Conservation (phyloP, 2,113 vertebrate genomes). For the Rana temporaria region DNA sequence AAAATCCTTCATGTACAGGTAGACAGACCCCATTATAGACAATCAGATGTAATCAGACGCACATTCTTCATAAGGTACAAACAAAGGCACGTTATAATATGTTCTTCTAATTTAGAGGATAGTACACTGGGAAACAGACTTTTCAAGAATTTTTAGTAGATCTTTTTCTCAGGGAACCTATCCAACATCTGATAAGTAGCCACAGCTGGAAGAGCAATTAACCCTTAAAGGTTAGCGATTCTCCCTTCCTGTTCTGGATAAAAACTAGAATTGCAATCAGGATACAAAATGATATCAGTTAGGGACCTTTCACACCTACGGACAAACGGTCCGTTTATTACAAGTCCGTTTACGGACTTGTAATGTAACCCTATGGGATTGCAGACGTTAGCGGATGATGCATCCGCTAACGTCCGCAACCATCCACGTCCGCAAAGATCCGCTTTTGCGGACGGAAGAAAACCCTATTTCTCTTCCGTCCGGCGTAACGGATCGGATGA, state of each 20-base stretch:
- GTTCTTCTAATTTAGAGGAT: not conserved
- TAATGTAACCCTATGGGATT: too few species aligned
- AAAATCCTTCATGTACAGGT: slow-evolving; percentile 1
- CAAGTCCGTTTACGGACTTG: too few species aligned
- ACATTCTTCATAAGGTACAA: slow-evolving; percentile 1
- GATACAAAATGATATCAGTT: too few species aligned
- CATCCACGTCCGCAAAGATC: too few species aligned
- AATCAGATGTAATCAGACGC: slow-evolving; percentile 26
- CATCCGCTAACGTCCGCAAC: too few species aligned
- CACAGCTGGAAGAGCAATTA: slow-evolving; percentile 49
- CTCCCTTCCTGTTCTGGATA: not conserved
- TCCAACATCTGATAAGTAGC: slow-evolving; percentile 46
- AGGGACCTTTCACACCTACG: too few species aligned
- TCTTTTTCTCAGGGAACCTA: slow-evolving; percentile 28
- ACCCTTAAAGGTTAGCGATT: slow-evolving; percentile 16
- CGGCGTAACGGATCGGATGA: too few species aligned
- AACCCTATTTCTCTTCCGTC: too few species aligned
- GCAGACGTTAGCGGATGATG: too few species aligned
- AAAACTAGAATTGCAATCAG: too few species aligned
- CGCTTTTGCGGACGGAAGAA: too few species aligned
- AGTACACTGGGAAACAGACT: not conserved
- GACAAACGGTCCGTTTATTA: too few species aligned
- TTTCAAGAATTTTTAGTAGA: slow-evolving; percentile 8
- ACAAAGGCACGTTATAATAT: not conserved
- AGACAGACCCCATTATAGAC: slow-evolving; percentile 30